phyloP scores from a whole-genome alignment of 2,797 vertebrate species.

The Galaxias olidus region DNA sequence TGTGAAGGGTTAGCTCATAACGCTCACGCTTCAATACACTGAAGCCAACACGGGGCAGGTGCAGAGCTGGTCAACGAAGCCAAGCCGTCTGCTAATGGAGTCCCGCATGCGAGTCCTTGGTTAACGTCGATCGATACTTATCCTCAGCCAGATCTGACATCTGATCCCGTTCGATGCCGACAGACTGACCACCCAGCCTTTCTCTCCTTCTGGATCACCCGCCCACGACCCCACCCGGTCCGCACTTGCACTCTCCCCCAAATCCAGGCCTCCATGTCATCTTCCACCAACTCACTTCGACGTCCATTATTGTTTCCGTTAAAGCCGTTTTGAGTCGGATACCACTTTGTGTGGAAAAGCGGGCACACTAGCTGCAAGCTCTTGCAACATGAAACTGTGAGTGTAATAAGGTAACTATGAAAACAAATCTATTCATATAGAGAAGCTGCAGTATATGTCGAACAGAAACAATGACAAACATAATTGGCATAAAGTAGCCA shows the following conservation, averaged over 20 bases:
- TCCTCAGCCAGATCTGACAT: constrained; percentile 65
- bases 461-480: too few species aligned
- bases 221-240: constrained; percentile 8
- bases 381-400: too few species aligned
- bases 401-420: too few species aligned
- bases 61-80: constrained; percentile 17
- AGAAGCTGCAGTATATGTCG: too few species aligned
- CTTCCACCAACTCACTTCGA: constrained; percentile 18
- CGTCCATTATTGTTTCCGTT: too few species aligned
- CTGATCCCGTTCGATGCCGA: constrained; percentile 63
- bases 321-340: too few species aligned
- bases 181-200: constrained; percentile 41
- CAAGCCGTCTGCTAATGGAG: constrained; percentile 60
- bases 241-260: constrained; percentile 5
- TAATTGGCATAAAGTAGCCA: too few species aligned
- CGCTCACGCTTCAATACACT: constrained; percentile 2
- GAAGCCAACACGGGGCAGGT: not conserved
- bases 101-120: constrained; percentile 56
- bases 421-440: too few species aligned
- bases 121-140: constrained; percentile 67
- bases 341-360: too few species aligned
- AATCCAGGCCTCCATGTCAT: constrained; percentile 41
- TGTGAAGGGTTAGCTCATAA: not conserved
- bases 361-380: too few species aligned
- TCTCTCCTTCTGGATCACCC: constrained; percentile 31